A percentile compares a stretch with the other conserved stretches of the same genome.
phyloP scores from a whole-genome alignment of 2,888 invertebrate species.

The Conus canariensis region DNA sequence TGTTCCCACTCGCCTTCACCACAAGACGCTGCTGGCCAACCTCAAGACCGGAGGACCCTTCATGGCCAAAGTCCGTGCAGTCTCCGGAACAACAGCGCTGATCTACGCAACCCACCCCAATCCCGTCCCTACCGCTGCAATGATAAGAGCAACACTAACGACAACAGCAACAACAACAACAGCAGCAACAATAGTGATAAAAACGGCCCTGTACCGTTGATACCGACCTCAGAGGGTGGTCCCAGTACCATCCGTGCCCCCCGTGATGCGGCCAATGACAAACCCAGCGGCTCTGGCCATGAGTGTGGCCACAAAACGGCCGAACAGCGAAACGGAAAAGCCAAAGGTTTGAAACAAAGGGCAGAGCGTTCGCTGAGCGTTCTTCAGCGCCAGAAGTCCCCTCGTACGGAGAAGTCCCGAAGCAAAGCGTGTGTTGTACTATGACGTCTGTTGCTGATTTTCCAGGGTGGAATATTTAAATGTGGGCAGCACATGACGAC shows the following conservation, averaged over 20 bases:
- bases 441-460: neutral
- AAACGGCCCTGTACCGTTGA: neutral
- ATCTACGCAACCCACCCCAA: too few relatives aligned
- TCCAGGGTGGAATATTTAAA: neutral
- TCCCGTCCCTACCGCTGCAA: neutral
- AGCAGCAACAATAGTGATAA: conserved; percentile 33
- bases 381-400: neutral
- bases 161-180: conserved; percentile 8
- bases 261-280: neutral
- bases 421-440: neutral
- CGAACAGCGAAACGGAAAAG: neutral
- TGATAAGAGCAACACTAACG: conserved; percentile 4
- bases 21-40: too few relatives aligned
- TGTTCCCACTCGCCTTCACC: too few relatives aligned
- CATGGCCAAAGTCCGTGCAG: too few relatives aligned
- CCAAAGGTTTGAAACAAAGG: neutral
- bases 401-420: neutral
- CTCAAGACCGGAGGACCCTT: too few relatives aligned
- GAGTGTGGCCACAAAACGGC: neutral
- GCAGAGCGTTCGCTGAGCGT: neutral
- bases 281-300: neutral
- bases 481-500: too few relatives aligned
- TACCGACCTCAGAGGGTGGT: neutral
- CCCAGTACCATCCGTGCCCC: neutral
- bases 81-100: too few relatives aligned